Evolutionary conservation across 2,113 vertebrate genomes (phyloP).

Genomic region (Osmerus eperlanus): DNA sequence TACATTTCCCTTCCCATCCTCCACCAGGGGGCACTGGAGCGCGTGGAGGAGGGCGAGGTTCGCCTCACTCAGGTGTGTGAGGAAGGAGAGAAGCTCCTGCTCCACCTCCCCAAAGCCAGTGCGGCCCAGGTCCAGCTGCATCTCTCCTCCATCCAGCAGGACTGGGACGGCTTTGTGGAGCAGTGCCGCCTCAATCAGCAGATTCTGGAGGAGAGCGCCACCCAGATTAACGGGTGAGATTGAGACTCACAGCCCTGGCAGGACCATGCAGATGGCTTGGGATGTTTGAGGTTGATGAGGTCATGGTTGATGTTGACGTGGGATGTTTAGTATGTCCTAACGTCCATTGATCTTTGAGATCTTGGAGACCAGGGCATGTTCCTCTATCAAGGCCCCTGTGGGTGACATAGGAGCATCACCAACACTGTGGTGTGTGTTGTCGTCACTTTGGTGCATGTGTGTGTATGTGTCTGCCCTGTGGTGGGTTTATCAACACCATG

Average conservation of each 20-base stretch:
- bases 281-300: no score
- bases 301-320: no score
- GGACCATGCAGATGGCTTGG: no score
- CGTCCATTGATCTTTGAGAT: no score
- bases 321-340: no score
- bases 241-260: no score
- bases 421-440: background rate
- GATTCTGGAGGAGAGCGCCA: constrained; percentile 82
- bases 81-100: constrained; percentile 85
- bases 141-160: constrained; percentile 83
- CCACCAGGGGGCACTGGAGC: constrained; percentile 83
- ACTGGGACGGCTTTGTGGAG: constrained; percentile 86
- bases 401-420: background rate
- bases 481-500: background rate
- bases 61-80: constrained; percentile 83
- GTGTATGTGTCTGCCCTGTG: background rate
- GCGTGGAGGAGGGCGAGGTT: constrained; percentile 79
- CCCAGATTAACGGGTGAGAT: constrained; percentile 72
- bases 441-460: background rate
- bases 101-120: constrained; percentile 82
- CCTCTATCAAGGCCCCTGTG: no score
- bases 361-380: no score
- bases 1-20: background rate
- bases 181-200: constrained; percentile 85
- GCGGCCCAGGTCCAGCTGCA: constrained; percentile 85